These are phyloP conservation scores for Blastobasis adustella DNA, from an alignment of 2,888 invertebrate species.

Conservation along the genomic window DNA sequence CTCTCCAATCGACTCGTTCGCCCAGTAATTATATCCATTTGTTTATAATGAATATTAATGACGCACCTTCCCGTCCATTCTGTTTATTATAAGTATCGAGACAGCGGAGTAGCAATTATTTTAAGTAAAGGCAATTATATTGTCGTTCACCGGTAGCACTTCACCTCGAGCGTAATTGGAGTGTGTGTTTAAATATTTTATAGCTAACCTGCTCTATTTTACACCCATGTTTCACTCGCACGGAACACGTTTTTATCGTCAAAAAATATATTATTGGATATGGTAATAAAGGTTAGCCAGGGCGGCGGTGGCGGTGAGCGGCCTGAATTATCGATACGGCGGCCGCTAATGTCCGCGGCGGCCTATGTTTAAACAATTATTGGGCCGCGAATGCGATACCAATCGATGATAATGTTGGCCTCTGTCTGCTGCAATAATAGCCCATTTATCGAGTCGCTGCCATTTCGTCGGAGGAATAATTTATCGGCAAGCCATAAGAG, in stretches of 20 bases:
- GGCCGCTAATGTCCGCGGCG: slow-evolving; percentile 53
- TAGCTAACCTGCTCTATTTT: slow-evolving; percentile 28
- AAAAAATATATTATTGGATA: slow-evolving; percentile 5
- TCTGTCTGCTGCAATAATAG: slow-evolving; percentile 67
- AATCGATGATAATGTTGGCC: slow-evolving; percentile 68
- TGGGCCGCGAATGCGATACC: slow-evolving; percentile 60
- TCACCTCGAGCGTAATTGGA: slow-evolving; percentile 32
- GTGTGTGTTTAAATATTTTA: slow-evolving; percentile 34
- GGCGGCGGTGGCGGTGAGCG: slow-evolving; percentile 27
- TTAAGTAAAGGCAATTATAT: slow-evolving; percentile 53
- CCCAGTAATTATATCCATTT: slow-evolving; percentile 68
- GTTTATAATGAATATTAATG: slow-evolving; percentile 69
- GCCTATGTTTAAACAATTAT: slow-evolving; percentile 70
- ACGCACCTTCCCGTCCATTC: slow-evolving; percentile 44
- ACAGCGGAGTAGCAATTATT: slow-evolving; percentile 52
- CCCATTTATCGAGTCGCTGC: slow-evolving; percentile 65
- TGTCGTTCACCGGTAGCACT: slow-evolving; percentile 35
- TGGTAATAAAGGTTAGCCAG: slow-evolving; percentile 8
- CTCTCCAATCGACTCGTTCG: slow-evolving; percentile 57
- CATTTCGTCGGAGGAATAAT: slow-evolving; percentile 63
- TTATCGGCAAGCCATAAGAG: slow-evolving; percentile 60
- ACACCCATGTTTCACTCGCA: slow-evolving; percentile 21
- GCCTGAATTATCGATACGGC: slow-evolving; percentile 56
- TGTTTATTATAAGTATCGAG: slow-evolving; percentile 51
- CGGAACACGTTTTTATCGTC: background rate